phyloP scores from a whole-genome alignment of 2,888 invertebrate genomes.

The Mimumesa dahlbomi region DNA sequence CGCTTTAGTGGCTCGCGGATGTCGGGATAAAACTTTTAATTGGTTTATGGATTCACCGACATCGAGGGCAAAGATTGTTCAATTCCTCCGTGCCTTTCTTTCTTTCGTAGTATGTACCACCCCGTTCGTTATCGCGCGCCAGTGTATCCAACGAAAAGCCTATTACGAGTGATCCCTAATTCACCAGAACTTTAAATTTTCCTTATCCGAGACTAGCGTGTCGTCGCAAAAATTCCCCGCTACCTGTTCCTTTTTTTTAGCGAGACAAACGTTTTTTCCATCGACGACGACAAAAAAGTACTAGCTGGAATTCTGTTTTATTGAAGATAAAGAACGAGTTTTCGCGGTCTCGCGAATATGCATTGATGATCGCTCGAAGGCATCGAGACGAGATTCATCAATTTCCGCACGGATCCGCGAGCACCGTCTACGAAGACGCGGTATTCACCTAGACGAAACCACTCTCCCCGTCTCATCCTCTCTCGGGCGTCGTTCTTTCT shows the following conservation, averaged over 20 bases:
- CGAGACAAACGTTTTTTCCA: background rate
- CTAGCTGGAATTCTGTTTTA: slow-evolving; percentile 33
- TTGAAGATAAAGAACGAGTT: slow-evolving; percentile 22
- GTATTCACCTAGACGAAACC: slow-evolving; percentile 38
- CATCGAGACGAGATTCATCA: slow-evolving; percentile 68
- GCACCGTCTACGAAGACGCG: slow-evolving; percentile 49
- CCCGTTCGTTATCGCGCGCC: too few relatives aligned
- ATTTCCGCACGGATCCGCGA: slow-evolving; percentile 66
- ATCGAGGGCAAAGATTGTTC: too few relatives aligned
- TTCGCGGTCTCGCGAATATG: slow-evolving; percentile 29
- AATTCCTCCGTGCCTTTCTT: too few relatives aligned
- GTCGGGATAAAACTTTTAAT: background rate
- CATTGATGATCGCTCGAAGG: slow-evolving; percentile 60
- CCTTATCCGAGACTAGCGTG: too few relatives aligned
- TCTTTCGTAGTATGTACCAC: too few relatives aligned
- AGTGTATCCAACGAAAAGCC: too few relatives aligned
- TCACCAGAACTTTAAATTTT: too few relatives aligned
- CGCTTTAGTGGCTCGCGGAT: background rate
- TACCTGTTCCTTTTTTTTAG: too few relatives aligned
- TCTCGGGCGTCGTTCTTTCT: background rate
- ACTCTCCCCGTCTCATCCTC: slow-evolving; percentile 10
- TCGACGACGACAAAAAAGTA: slow-evolving; percentile 21
- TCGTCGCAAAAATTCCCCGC: too few relatives aligned
- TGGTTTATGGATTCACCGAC: too few relatives aligned
- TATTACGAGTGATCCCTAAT: too few relatives aligned